Percentiles rank a stretch among this genome's conserved stretches.
phyloP scores from a whole-genome alignment of 2,113 vertebrate species.

The Odontophorus gujanensis region DNA sequence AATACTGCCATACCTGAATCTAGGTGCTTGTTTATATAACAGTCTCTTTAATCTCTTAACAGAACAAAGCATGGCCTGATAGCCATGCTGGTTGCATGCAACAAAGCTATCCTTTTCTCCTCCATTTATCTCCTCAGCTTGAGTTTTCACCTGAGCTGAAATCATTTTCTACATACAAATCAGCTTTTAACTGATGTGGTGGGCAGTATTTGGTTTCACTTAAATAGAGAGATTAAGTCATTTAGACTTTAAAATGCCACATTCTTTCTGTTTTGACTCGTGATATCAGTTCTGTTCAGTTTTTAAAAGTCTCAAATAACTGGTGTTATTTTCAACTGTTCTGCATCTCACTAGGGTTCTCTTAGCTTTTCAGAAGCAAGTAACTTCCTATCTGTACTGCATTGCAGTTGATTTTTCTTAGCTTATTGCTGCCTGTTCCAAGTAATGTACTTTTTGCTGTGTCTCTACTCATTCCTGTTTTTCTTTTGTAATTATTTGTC shows the following conservation, averaged over 20 bases:
- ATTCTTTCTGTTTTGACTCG: neutral
- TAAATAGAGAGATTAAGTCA: neutral
- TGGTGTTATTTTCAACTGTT: neutral
- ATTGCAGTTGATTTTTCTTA: neutral
- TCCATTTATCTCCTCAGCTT: neutral
- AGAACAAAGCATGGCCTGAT: neutral
- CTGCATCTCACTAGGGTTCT: neutral
- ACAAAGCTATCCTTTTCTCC: neutral
- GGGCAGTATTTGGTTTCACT: neutral
- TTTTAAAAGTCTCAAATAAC: neutral
- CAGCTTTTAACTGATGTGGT: neutral
- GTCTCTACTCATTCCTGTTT: neutral
- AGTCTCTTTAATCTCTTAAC: neutral
- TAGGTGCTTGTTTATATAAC: neutral
- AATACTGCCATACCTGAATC: neutral
- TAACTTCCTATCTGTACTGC: neutral
- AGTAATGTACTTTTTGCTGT: neutral
- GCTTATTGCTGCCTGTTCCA: neutral
- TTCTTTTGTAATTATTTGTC: neutral
- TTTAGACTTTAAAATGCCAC: neutral
- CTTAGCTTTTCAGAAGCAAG: neutral
- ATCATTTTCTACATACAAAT: neutral
- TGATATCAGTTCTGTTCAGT: neutral
- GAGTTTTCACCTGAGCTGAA: neutral
- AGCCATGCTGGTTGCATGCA: fast-evolving